Evolutionary conservation across 2,888 invertebrate species (phyloP), one percentile per base, ranked within the genome.

Genomic region (Cremastinae sp.): DNA sequence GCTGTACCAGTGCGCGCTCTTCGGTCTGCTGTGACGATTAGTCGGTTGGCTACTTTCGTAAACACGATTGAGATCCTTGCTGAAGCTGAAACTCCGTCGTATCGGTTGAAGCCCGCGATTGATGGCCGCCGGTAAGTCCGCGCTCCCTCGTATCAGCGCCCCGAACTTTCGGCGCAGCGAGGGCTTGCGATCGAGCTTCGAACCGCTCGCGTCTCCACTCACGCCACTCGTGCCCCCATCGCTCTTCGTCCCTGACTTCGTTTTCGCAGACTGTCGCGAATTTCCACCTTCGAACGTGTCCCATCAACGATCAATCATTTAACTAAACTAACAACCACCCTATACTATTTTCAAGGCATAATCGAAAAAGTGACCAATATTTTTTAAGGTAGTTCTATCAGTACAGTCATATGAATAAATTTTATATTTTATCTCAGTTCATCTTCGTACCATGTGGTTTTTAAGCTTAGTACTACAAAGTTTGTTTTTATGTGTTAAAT

Each of bases 121-220:
- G 78, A 88, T 87, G 78, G 80, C 88, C 4, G 88, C 86, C 81
- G 88, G 87, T 83, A 88, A 85, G 75, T 86, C 87, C n/a, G 87
- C 76, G 78, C 86, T 81, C 75, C 85, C 83, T 56, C 81, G 85
- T 82, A 88, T 80, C 83, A 88, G 74, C 71, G 84, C 82, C 1
- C 85, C 83, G 59, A 88, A 82, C 82, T 86, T 88, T 70, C 83
- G 84, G 58, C 87, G 84, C 28, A 88, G 79, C 74, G 88, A 88
- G 5, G 83, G 80, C 68, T 85, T 84, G 47, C 87, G 84, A 12
- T 86, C 83, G 61, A 86, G 81, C 71, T 83, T 86, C 16, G 66
- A 74, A 43, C 66, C 45, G 28, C n/a, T 22, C 5, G 34, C 47
- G 54, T 53, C 9, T 22, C 51, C 47, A 43, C 56, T 22, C n/a